Percentiles rank a stretch among this genome's conserved stretches.
Evolutionary conservation across 1,140 invertebrate species (phyloP).

Genomic region (Drosophila novamexicana): DNA sequence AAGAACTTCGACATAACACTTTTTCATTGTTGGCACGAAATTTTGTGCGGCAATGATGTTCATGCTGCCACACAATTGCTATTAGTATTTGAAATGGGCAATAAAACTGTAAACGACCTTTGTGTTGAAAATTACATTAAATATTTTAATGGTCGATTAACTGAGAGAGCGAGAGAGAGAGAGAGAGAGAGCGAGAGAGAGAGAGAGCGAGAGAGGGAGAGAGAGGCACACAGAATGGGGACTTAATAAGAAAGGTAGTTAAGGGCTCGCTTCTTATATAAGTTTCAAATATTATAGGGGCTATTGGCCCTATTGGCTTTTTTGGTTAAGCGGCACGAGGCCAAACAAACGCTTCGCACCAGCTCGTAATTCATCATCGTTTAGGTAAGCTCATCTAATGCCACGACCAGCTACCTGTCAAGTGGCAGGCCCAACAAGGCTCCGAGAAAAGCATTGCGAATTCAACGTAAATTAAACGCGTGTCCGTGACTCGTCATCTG

Average conservation of each 20-base stretch:
- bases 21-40: conserved; percentile 46
- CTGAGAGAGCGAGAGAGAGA: neutral
- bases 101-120: conserved; percentile 73
- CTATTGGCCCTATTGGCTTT: conserved; percentile 33
- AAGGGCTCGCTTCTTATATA: neutral
- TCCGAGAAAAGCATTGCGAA: conserved; percentile 67
- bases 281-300: conserved; percentile 15
- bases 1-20: conserved; percentile 42
- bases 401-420: conserved; percentile 61
- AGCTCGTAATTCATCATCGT: conserved; percentile 55
- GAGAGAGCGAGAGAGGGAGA: neutral
- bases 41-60: conserved; percentile 13
- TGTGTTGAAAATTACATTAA: conserved; percentile 62
- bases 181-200: neutral
- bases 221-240: neutral
- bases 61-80: conserved; percentile 41
- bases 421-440: conserved; percentile 19
- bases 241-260: neutral
- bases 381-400: conserved; percentile 12
- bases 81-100: conserved; percentile 78
- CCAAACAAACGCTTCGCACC: conserved; percentile 6
- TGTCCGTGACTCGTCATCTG: conserved; percentile 50
- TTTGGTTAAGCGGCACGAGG: conserved; percentile 12
- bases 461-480: conserved; percentile 68
- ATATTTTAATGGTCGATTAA: conserved; percentile 81